Evolutionary conservation across 2,888 invertebrate genomes (phyloP), one percentile per base, ranked within the genome.

Genomic region (Stenodera caucasica): DNA sequence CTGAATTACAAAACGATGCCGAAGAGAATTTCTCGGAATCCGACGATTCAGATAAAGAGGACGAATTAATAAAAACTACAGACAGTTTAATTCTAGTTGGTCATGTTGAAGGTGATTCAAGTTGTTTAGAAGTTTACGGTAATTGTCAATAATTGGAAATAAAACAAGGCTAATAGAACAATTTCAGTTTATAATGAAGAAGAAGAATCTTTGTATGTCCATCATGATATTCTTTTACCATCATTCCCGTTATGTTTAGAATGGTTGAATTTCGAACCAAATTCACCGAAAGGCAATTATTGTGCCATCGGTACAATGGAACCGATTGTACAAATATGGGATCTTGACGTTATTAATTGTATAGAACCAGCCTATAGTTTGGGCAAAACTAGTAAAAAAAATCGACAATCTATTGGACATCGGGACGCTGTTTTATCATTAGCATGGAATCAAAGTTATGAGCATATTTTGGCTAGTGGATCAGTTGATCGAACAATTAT

Each of bases 271-370:
- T 94, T 90, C 77, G 94, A 96, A 79, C 90, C 94, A 0, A 80
- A 86, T 80, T 89, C 90, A 65, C 85, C 88, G 35, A 83, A 86
- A 61, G 90, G 89, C 15, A 98, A 96, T 80, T 87, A 95, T 70
- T 90, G 96, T 71, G 98, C 97, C 0, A 86, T 98, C 59, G 98
- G 96, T 11, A 90, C 90, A 33, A 96, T 98, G 95, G 89, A 90
- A 65, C 91, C 96, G 0, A 86, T 92, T 45, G 96, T 98, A 58
- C 92, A 95, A 71, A 88, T 98, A n/a, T 99, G 98, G 97, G 97
- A 98, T 81, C 81, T 98, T 49, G 98, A 98, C 81, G 85, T 98
- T 60, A 89, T 97, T 67, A 94, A 98, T 77, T 90, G 90, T 60
- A 82, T 97, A 40, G 95, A 96, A 75, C 96, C 98, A 0, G 90